Evolutionary conservation across 35 echinoderm and acorn worm species (phyloP), one percentile per base, ranked within the genome.

Genomic region (Acanthaster planci): DNA sequence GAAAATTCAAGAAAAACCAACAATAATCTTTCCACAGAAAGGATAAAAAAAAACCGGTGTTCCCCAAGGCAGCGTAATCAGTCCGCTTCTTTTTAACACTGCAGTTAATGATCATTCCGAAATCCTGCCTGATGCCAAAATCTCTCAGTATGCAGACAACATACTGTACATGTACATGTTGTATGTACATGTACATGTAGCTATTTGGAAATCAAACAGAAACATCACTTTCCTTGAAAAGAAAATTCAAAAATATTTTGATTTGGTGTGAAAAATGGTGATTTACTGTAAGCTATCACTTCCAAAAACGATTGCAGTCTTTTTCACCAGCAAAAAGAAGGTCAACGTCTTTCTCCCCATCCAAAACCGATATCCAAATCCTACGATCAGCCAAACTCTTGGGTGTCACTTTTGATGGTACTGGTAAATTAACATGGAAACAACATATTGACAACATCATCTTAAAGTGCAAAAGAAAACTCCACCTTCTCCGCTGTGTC

Each of bases 261-360:
- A 19, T 37, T n/a, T 86, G 84, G 84, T 86, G 84, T 36, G 40
- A 76, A 19, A 29, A 39, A 57, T 86, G 72, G 84, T 64, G 67
- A 1, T 37, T 86, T 1, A n/a, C n/a, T n/a, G n/a, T n/a, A 2
- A 27, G 7, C 5, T 75, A 0, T 86, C 84, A 0, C 14, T 21
- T 77, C 55, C 39, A n/a, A n/a, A n/a, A n/a, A n/a, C n/a, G n/a
- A n/a, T n/a, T n/a, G n/a, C n/a, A n/a, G n/a, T n/a, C n/a, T n/a
- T 86, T 17, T 86, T 86, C 23, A 29, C 84, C 1, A 38, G 38
- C 7, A 78, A 47, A 51, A 5, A 18, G 75, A 14, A 72, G 27
- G 1, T 85, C 19, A 76, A 72, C 29, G 1, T 85, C 39, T 31
- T 5, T 19, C 16, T 12, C 5, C 5, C 16, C n/a, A n/a, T 22